Evolutionary conservation across 2,888 invertebrate genomes (phyloP), one percentile per base, ranked within the genome.

Genomic region (Lasioglossum lativentre): DNA sequence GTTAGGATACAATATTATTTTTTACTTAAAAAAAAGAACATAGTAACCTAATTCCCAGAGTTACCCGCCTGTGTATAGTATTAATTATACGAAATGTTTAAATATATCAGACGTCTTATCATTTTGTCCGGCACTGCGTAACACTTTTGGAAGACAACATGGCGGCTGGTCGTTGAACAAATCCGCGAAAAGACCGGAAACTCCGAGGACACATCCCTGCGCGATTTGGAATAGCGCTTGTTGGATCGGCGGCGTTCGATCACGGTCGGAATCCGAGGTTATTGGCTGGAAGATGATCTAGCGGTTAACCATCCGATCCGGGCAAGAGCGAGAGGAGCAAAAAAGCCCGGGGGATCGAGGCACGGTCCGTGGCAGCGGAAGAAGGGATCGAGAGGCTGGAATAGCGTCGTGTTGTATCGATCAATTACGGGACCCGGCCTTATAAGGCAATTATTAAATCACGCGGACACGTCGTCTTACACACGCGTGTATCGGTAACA

Each of bases 381-480:
- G 59, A 47, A 59, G 70, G 14, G 16, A 30, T n/a, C 27, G 42
- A 27, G 74, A 34, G 30, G 47, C 52, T 83, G 63, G 80, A 71
- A 76, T 70, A 79, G 78, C 84, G 23, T 52, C 78, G 40, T 59
- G 79, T 80, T 78, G 86, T 82, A 86, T 87, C 87, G 89, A 89
- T 89, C 89, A 87, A 88, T 88, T 89, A 89, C 88, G 27, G 79
- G 30, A 23, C 52, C 34, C 16, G 59, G 74, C 89, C 89, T 86
- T 89, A 89, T 87, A 89, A 87, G 89, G 87, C 87, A 89, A 89
- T 89, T 89, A 88, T 89, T 89, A 89, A 89, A 89, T 89, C 88
- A 89, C 89, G 87, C 88, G 85, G 87, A 89, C 89, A 89, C 89
- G 86, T 89, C 86, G 88, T 85, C 80, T 83, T 87, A 87, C 88